These are phyloP conservation scores for Malacosoma neustria DNA, from an alignment of 2,888 invertebrate genomes.

Conservation along the genomic window DNA sequence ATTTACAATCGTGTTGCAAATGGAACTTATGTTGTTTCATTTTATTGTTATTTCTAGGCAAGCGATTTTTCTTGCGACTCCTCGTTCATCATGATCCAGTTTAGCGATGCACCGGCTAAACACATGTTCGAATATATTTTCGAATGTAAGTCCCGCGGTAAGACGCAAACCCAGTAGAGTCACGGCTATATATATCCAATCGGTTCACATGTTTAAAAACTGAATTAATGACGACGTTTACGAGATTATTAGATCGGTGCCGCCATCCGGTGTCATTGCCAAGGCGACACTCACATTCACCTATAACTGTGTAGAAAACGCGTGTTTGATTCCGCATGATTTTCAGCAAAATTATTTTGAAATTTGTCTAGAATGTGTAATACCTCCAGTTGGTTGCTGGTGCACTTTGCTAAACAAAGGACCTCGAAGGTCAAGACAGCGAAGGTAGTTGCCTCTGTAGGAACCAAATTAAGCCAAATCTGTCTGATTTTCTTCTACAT, in stretches of 20 bases:
- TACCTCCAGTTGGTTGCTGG: no score
- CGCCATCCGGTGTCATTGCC: slow-evolving; percentile 23
- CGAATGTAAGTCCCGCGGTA: neutral
- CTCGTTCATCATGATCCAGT: neutral
- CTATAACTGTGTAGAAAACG: no score
- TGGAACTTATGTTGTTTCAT: neutral
- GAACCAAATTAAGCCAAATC: no score
- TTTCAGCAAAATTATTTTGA: no score
- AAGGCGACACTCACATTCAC: slow-evolving; percentile 18
- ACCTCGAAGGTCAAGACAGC: no score
- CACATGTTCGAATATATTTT: neutral
- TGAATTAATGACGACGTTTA: slow-evolving; percentile 21
- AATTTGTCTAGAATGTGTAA: no score
- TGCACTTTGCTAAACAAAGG: no score
- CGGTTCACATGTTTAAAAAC: slow-evolving; percentile 8
- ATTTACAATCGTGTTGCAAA: neutral
- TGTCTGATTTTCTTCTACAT: no score
- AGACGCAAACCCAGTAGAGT: neutral
- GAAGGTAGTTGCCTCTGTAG: no score
- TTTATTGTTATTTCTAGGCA: no score
- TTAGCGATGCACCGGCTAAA: neutral
- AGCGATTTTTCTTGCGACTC: neutral
- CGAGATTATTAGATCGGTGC: slow-evolving; percentile 19
- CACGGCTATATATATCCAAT: neutral
- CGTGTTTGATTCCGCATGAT: no score